Evolutionary conservation across 2,888 invertebrate species (phyloP).

Genomic region (Lycocerus yunnanus): DNA sequence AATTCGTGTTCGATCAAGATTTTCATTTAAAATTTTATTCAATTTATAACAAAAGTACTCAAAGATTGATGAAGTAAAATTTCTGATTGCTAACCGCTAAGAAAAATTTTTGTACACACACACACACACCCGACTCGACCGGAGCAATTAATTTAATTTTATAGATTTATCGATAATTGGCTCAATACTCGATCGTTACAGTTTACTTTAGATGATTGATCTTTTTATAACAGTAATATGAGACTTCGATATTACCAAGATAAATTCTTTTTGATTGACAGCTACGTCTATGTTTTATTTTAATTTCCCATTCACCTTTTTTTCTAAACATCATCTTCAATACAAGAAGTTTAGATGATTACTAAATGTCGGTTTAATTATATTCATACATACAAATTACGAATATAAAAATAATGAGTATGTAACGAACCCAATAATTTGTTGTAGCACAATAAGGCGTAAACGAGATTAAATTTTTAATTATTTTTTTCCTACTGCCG

Average conservation of each 20-base stretch:
- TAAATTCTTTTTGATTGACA: slow-evolving; percentile 35
- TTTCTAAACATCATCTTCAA: not conserved
- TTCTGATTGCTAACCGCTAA: slow-evolving; percentile 1
- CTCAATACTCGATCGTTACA: slow-evolving; percentile 3
- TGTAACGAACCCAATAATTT: slow-evolving; percentile 16
- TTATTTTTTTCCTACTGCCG: not conserved
- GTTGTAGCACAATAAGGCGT: slow-evolving; percentile 9
- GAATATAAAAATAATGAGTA: slow-evolving; percentile 13
- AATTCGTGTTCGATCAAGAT: not conserved
- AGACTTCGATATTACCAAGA: slow-evolving; percentile 32
- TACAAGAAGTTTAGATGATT: not conserved
- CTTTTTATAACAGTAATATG: slow-evolving; percentile 29
- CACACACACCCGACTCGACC: too few relatives aligned
- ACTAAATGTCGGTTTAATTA: slow-evolving; percentile 22
- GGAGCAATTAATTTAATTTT: slow-evolving; percentile 3
- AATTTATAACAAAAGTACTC: not conserved
- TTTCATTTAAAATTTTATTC: not conserved
- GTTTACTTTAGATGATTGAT: slow-evolving; percentile 27
- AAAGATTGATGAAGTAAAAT: not conserved
- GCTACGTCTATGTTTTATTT: slow-evolving; percentile 20
- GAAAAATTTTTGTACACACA: not conserved
- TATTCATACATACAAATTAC: slow-evolving; percentile 9
- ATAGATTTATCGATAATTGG: not conserved
- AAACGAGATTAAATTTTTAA: not conserved
- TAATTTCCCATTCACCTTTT: slow-evolving; percentile 17